Evolutionary conservation across 37 sponge, comb jelly and placozoan genomes (phyloP), one percentile per base, ranked within the genome.

Genomic region (Bolinopsis microptera): DNA sequence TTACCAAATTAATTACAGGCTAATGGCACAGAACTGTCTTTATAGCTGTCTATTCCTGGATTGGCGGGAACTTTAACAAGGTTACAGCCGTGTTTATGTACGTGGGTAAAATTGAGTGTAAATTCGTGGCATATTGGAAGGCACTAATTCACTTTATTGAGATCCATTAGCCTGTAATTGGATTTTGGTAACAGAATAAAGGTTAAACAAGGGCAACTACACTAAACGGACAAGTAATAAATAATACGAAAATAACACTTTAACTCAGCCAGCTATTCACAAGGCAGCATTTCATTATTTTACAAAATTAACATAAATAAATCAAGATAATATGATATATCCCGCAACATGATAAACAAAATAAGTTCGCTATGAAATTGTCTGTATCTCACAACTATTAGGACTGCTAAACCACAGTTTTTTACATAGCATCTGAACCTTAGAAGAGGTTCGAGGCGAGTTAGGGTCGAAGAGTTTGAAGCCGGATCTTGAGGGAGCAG

Each of bases 341-440:
- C 61, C 61, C 61, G 61, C 61, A 48, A 48, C 61, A 48, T 48
- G 61, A 48, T 48, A 48, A 5, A 48, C 61, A 48, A 48, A 48
- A 48, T 18, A 18, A 48, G 61, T 48, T 48, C 61, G 61, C 61
- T 48, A 70, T 2, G 74, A 70, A 1, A 70, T 9, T 24, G 74
- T 70, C 26, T 70, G 74, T 70, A 70, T 70, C 74, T 70, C 74
- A 22, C 74, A 70, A 70, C 74, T 70, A n/a, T 1, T 70, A 26
- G 74, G 74, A 26, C 74, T 70, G 36, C 80, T 77, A 32, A 77
- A 77, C 80, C 80, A 77, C 80, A 77, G 80, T 32, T 77, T 77
- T 32, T 32, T 32, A 32, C 80, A 77, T 36, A 77, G 3, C 35
- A 77, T 27, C 35, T 77, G 80, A 21, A 77, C 21, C 18, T 77